Conservation (phyloP, 2,888 invertebrate species). For the Dryococelus australis region DNA sequence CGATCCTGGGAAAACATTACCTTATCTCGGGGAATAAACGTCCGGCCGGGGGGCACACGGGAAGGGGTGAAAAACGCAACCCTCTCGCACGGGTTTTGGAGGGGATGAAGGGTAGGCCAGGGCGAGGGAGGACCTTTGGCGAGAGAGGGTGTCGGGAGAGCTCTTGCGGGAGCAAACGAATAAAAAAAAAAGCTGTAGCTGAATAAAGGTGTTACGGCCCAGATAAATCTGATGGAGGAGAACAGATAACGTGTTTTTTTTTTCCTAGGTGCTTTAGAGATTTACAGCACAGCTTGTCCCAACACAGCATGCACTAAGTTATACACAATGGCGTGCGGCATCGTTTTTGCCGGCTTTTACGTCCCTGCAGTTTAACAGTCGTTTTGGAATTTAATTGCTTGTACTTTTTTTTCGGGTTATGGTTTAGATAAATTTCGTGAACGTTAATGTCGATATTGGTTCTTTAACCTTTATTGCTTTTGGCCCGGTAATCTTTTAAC, state of each 20-base stretch:
- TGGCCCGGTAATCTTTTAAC: too few relatives aligned
- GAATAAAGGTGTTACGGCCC: neutral
- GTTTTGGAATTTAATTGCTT: neutral
- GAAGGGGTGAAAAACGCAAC: constrained; percentile 1
- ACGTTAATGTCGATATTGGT: too few relatives aligned
- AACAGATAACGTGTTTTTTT: constrained; percentile 1
- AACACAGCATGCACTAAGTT: neutral
- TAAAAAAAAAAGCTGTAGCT: neutral
- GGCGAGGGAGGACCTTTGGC: neutral
- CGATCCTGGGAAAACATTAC: constrained; percentile 11
- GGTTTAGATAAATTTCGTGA: too few relatives aligned
- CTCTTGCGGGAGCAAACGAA: neutral
- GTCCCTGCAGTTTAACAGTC: neutral
- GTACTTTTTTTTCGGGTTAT: neutral
- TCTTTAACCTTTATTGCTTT: too few relatives aligned
- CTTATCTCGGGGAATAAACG: constrained; percentile 6
- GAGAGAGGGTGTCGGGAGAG: neutral
- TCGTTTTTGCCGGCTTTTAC: neutral
- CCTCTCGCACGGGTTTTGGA: neutral
- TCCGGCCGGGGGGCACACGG: neutral
- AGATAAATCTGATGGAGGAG: neutral
- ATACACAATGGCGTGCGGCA: neutral
- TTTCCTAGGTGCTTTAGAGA: neutral
- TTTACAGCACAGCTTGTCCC: neutral
- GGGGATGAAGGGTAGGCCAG: neutral